Conservation (phyloP, 2,797 vertebrate species). For the Sorex maritimensis region DNA sequence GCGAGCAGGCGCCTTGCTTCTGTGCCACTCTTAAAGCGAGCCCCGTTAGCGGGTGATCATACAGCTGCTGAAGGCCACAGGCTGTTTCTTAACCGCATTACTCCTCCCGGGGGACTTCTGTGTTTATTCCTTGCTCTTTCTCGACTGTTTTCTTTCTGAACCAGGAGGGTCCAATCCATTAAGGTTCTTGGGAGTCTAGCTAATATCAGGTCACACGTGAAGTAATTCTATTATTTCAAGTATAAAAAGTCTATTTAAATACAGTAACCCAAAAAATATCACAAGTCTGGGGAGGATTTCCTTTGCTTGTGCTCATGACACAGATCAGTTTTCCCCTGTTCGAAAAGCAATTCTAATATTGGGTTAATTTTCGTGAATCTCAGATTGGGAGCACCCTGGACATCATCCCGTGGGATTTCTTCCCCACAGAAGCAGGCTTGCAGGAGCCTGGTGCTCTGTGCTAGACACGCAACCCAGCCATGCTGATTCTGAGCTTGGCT, state of each 20-base stretch:
- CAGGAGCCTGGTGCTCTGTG: too few relatives aligned
- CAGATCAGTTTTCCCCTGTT: neutral
- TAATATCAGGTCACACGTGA: slow-evolving; percentile 28
- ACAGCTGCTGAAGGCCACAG: slow-evolving; percentile 80
- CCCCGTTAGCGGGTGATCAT: slow-evolving; percentile 53
- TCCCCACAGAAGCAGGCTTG: neutral
- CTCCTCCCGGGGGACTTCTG: slow-evolving; percentile 79
- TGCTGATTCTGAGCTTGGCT: neutral
- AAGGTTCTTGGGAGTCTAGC: slow-evolving; percentile 66
- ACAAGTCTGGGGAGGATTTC: slow-evolving; percentile 47
- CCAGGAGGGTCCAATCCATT: slow-evolving; percentile 29
- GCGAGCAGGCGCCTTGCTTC: slow-evolving; percentile 55
- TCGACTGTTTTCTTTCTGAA: slow-evolving; percentile 72
- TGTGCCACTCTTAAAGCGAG: slow-evolving; percentile 65
- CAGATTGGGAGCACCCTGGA: slow-evolving; percentile 47
- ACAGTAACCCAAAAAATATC: neutral
- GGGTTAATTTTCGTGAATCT: slow-evolving; percentile 50
- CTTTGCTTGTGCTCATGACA: slow-evolving; percentile 35
- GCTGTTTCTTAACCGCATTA: slow-evolving; percentile 76
- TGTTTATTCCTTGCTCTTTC: slow-evolving; percentile 76
- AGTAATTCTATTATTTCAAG: slow-evolving; percentile 61
- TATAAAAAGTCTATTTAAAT: slow-evolving; percentile 58
- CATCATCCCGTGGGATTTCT: neutral
- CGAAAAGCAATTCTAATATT: neutral
- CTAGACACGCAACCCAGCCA: too few relatives aligned